Evolutionary conservation across 2,113 vertebrate species (phyloP).

Genomic region (Nannospalax galili): DNA sequence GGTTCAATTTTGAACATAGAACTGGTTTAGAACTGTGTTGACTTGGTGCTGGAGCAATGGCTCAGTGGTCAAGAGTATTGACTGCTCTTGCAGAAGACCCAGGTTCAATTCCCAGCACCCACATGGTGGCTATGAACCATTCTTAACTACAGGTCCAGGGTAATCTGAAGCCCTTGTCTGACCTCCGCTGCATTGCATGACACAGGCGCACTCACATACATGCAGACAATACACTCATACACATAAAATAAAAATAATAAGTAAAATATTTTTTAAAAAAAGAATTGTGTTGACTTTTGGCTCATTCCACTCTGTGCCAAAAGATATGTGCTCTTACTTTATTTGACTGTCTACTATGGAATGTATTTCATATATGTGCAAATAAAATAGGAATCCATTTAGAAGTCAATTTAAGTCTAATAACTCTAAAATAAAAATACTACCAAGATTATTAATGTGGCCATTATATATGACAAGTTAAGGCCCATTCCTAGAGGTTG

Average conservation of each 20-base stretch:
- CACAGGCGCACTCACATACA: too few species aligned
- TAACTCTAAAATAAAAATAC: not conserved
- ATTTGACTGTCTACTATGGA: not conserved
- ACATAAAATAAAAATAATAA: too few species aligned
- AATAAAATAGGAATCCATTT: not conserved
- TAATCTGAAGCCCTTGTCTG: too few species aligned
- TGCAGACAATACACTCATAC: too few species aligned
- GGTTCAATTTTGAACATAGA: conserved; percentile 23
- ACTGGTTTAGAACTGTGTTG: not conserved
- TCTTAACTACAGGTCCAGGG: too few species aligned
- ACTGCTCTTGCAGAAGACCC: too few species aligned
- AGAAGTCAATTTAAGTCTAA: not conserved
- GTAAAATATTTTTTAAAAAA: too few species aligned
- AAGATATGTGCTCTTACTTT: not conserved
- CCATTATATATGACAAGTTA: not conserved
- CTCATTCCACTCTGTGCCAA: not conserved
- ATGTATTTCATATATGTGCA: not conserved
- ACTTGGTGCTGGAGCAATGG: too few species aligned
- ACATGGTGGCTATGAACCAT: too few species aligned
- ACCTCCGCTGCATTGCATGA: too few species aligned
- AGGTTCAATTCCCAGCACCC: too few species aligned
- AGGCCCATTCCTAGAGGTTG: not conserved
- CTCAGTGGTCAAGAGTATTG: too few species aligned
- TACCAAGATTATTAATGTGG: not conserved
- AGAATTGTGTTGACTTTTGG: not conserved